Conservation (phyloP, 2,113 vertebrate genomes). For the Proteles cristata region DNA sequence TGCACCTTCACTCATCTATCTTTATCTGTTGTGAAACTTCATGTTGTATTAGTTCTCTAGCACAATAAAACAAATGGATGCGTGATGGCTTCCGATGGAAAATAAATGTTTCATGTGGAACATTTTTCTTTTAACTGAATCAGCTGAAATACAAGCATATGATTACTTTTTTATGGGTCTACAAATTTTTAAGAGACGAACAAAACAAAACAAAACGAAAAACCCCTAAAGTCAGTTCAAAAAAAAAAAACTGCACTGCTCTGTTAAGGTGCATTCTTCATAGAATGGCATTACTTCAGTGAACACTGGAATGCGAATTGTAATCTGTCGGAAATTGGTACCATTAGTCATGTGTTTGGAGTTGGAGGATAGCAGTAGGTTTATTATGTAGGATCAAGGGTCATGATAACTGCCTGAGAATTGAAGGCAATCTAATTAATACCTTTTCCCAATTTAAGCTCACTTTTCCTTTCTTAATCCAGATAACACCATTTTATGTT, state of each 20-base stretch:
- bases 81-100: constrained; percentile 57
- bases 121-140: constrained; percentile 70
- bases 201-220: background rate
- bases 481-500: background rate
- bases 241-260: background rate
- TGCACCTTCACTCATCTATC: constrained; percentile 19
- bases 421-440: background rate
- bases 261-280: background rate
- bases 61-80: constrained; percentile 50
- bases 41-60: constrained; percentile 42
- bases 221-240: background rate
- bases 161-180: constrained; percentile 41
- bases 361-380: background rate
- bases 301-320: background rate
- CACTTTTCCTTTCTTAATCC: background rate
- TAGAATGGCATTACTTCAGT: background rate
- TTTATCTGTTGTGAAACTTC: constrained; percentile 52
- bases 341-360: background rate
- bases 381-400: background rate
- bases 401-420: background rate
- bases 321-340: background rate
- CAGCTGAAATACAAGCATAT: constrained; percentile 44
- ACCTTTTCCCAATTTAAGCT: background rate
- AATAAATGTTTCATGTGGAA: constrained; percentile 48
- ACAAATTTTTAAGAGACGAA: background rate